Conservation (phyloP, 2,888 invertebrate genomes). For the Orchesellides sinensis region DNA sequence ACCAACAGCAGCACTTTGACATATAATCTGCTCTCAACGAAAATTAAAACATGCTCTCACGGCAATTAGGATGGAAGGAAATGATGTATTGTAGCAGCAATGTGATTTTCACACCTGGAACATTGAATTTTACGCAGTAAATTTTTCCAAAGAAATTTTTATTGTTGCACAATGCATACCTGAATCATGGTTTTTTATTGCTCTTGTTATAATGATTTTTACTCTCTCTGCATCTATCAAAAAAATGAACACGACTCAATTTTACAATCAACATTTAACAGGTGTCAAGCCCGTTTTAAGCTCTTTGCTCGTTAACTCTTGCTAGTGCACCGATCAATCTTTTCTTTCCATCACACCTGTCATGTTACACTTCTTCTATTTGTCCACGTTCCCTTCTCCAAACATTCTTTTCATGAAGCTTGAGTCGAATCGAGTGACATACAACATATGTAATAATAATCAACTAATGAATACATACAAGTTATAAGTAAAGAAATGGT, state of each 20-base stretch:
- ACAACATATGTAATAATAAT: no score
- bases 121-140: not conserved
- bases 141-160: not conserved
- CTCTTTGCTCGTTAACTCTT: slow-evolving; percentile 56
- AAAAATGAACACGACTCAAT: not conserved
- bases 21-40: no score
- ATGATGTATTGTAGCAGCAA: not conserved
- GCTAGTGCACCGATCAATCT: slow-evolving; percentile 60
- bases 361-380: slow-evolving; percentile 38
- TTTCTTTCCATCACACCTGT: slow-evolving; percentile 42
- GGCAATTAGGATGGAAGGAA: not conserved
- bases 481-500: no score
- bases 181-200: no score
- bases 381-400: slow-evolving; percentile 28
- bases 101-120: slow-evolving; percentile 8
- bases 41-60: slow-evolving; percentile 7
- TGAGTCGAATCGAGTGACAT: no score
- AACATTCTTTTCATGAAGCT: no score
- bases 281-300: slow-evolving; percentile 58
- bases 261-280: slow-evolving; percentile 37
- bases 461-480: no score
- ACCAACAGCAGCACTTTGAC: no score
- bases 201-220: not conserved
- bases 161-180: no score
- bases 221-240: not conserved